A percentile compares a stretch with the other conserved stretches of the same genome.
Conservation (phyloP, 1,140 invertebrate species). For the Diorhabda sublineata region DNA sequence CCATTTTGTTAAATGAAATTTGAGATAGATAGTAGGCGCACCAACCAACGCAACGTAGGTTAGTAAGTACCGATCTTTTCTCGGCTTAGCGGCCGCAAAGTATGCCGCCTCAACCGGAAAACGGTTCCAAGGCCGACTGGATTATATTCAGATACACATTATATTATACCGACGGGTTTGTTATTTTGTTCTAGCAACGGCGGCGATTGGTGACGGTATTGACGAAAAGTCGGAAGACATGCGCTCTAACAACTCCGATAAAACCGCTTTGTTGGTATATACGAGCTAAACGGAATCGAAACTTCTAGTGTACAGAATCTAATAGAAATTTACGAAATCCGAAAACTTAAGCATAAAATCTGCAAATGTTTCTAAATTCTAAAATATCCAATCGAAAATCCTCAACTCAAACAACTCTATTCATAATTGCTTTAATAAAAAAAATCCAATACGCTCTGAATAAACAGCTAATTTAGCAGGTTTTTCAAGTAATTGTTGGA, state of each 20-base stretch:
- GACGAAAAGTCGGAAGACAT: conserved; percentile 21
- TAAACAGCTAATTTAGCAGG: no score
- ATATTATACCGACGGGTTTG: not conserved
- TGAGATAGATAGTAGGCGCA: not conserved
- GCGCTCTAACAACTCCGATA: conserved; percentile 3
- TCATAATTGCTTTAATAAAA: no score
- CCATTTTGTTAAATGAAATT: not conserved
- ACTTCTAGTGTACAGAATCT: no score
- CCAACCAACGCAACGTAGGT: not conserved
- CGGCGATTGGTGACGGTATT: conserved; percentile 30
- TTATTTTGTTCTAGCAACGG: conserved; percentile 7
- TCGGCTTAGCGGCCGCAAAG: not conserved
- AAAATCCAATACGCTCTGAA: no score
- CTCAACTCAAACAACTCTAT: no score
- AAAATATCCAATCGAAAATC: no score
- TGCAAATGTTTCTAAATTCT: no score
- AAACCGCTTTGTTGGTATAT: not conserved
- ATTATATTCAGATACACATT: conserved; percentile 15
- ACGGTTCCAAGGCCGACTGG: not conserved
- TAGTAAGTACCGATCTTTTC: not conserved
- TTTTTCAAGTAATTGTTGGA: no score
- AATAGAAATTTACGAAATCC: no score
- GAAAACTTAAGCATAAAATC: no score
- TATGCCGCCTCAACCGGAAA: not conserved
- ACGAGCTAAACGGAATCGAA: no score